phyloP scores from a whole-genome alignment of 2,888 invertebrate genomes.

The Muscina levida region DNA sequence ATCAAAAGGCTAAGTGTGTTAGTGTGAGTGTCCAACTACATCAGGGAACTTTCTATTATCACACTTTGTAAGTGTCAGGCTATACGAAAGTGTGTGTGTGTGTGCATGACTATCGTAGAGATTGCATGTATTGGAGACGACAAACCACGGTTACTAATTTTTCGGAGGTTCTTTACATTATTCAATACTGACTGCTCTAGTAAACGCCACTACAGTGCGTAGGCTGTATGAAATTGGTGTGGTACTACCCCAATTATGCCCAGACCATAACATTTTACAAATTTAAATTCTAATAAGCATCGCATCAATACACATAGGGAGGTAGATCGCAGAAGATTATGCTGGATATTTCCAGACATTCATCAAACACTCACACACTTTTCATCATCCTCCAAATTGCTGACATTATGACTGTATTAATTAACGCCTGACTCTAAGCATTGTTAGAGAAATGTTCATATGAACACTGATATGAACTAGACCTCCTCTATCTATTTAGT shows the following conservation, averaged over 20 bases:
- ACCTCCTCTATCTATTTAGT: constrained; percentile 37
- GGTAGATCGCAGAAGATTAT: constrained; percentile 50
- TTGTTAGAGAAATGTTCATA: constrained; percentile 25
- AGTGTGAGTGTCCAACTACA: neutral
- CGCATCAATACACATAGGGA: too few relatives aligned
- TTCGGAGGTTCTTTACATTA: constrained; percentile 15
- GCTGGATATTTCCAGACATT: constrained; percentile 36
- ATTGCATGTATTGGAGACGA: too few relatives aligned
- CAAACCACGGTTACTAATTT: too few relatives aligned
- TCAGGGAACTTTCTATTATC: constrained; percentile 31
- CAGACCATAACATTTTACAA: constrained; percentile 7
- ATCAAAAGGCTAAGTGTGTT: too few relatives aligned
- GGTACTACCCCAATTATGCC: constrained; percentile 11
- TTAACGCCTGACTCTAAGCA: constrained; percentile 20
- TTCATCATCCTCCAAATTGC: constrained; percentile 13
- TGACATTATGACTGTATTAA: constrained; percentile 33
- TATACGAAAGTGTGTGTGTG: neutral
- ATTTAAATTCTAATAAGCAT: too few relatives aligned
- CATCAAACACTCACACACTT: neutral
- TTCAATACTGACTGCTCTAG: neutral
- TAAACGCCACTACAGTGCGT: neutral
- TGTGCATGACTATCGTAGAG: too few relatives aligned
- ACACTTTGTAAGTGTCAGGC: neutral
- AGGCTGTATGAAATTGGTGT: neutral
- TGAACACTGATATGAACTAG: constrained; percentile 44